A percentile compares a stretch with the other conserved stretches of the same genome.
Conservation (phyloP, 2,113 vertebrate species). For the Sylvietta virens region DNA sequence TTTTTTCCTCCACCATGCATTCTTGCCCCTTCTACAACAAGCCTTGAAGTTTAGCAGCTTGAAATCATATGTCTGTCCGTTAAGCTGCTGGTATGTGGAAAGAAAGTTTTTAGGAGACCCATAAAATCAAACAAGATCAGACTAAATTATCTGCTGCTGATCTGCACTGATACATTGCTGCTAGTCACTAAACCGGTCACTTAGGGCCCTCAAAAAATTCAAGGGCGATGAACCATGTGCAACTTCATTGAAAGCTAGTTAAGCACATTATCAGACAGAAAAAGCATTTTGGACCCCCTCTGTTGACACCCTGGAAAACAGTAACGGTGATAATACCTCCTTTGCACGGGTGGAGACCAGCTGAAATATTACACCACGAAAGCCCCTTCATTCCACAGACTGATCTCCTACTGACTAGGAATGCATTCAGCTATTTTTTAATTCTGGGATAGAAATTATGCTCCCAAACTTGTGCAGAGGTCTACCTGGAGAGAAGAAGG, state of each 20-base stretch:
- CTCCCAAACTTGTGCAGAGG: not conserved
- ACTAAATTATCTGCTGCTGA: conserved; percentile 48
- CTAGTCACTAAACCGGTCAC: not conserved
- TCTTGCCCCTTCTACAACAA: conserved; percentile 63
- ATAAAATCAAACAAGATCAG: conserved; percentile 64
- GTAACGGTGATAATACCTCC: not conserved
- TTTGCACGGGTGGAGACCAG: not conserved
- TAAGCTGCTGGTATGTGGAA: conserved; percentile 65
- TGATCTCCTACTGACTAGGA: not conserved
- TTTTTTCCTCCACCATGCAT: conserved; percentile 48
- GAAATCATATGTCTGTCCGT: conserved; percentile 43
- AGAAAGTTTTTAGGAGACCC: conserved; percentile 54
- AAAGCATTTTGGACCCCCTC: not conserved
- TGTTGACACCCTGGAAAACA: not conserved
- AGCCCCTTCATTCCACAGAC: not conserved
- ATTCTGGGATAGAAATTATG: not conserved
- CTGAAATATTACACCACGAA: not conserved
- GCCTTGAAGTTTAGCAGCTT: conserved; percentile 60
- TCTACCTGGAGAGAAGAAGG: not conserved
- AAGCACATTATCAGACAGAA: not conserved
- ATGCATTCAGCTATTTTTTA: not conserved
- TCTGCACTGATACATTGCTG: not conserved
- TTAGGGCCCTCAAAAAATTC: not conserved
- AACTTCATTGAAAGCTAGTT: conserved; percentile 1
- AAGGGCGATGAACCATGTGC: conserved; percentile 3